Conservation (phyloP, 2,113 vertebrate species). For the Prionailurus viverrinus region DNA sequence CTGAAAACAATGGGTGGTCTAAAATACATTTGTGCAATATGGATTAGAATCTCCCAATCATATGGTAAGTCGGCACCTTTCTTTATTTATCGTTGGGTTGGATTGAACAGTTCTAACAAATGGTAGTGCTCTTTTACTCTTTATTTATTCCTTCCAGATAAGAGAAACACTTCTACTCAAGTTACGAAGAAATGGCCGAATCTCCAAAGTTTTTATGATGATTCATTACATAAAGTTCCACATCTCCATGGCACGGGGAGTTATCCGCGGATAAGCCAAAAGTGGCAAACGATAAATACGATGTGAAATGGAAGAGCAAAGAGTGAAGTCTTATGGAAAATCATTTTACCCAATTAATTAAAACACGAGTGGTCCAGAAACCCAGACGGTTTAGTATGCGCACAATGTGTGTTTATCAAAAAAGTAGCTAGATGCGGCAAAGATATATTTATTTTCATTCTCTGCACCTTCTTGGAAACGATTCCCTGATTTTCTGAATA, state of each 20-base stretch:
- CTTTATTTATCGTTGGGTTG: neutral
- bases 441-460: constrained; percentile 68
- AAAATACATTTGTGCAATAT: constrained; percentile 53
- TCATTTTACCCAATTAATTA: constrained; percentile 61
- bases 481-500: constrained; percentile 54
- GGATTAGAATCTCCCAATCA: neutral
- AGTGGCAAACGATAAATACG: constrained; percentile 55
- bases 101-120: neutral
- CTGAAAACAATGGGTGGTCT: constrained; percentile 71
- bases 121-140: neutral
- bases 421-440: constrained; percentile 63
- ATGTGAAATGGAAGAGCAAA: constrained; percentile 60
- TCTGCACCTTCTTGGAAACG: constrained; percentile 61
- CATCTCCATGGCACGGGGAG: neutral
- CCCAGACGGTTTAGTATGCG: constrained; percentile 1
- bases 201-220: constrained; percentile 52
- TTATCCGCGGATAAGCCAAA: constrained; percentile 62
- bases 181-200: constrained; percentile 37
- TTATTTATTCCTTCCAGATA: neutral
- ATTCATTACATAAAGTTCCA: constrained; percentile 65
- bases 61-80: neutral
- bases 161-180: constrained; percentile 42
- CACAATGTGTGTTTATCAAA: constrained; percentile 51
- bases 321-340: constrained; percentile 39
- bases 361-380: constrained; percentile 46